Percentiles rank a stretch among this genome's conserved stretches.
These are phyloP conservation scores for Platysternon megacephalum DNA, from an alignment of 2,113 vertebrate genomes.

Conservation along the genomic window DNA sequence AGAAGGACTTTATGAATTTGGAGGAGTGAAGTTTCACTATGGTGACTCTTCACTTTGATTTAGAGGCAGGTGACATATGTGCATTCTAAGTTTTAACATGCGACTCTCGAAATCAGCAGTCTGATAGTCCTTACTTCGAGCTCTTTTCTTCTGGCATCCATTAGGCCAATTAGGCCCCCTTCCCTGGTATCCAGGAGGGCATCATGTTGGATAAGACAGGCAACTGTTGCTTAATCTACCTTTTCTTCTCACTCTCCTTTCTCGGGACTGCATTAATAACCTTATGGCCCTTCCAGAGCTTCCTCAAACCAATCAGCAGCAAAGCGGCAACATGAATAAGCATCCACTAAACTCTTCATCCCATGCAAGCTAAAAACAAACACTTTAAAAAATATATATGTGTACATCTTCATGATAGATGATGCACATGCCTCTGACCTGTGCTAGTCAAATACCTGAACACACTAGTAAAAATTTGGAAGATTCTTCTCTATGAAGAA, in stretches of 20 bases:
- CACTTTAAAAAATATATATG: not conserved
- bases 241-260: not conserved
- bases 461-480: not conserved
- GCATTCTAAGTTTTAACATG: not conserved
- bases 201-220: not conserved
- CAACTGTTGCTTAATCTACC: not conserved
- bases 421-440: not conserved
- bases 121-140: not conserved
- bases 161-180: not conserved
- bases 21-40: not conserved
- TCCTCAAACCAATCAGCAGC: not conserved
- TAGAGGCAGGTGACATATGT: not conserved
- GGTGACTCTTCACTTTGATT: not conserved
- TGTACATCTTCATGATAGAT: not conserved
- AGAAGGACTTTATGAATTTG: not conserved
- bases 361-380: not conserved
- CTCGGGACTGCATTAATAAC: not conserved
- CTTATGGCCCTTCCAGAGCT: not conserved
- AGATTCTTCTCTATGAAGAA: not conserved
- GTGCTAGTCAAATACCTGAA: not conserved
- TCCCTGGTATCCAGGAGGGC: not conserved
- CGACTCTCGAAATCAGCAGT: not conserved
- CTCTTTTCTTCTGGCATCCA: not conserved
- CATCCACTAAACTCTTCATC: not conserved
- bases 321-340: not conserved